Evolutionary conservation across 2,888 invertebrate species (phyloP).

Genomic region (Epirrhoe tristata): DNA sequence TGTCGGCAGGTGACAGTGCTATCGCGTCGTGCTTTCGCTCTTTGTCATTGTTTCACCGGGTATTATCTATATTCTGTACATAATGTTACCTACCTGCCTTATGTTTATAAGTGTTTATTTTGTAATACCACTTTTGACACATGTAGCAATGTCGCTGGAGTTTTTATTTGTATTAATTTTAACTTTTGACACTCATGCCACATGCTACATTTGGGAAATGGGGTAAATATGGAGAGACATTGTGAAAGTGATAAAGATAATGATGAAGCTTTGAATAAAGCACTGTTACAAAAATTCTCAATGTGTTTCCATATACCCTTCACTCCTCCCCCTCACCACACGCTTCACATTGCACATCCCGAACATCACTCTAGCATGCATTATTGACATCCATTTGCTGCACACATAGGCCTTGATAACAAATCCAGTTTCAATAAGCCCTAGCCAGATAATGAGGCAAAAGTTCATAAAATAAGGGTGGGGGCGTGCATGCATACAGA

Average conservation of each 20-base stretch:
- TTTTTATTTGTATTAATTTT: slow-evolving; percentile 74
- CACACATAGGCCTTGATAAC: slow-evolving; percentile 4
- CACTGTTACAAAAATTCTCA: slow-evolving; percentile 88
- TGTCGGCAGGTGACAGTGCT: slow-evolving; percentile 46
- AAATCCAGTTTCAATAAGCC: neutral
- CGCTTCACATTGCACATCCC: slow-evolving; percentile 30
- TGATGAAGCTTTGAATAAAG: slow-evolving; percentile 88
- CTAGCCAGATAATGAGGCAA: too few species aligned
- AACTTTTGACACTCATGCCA: slow-evolving; percentile 79
- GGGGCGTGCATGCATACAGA: neutral
- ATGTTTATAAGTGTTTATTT: slow-evolving; percentile 83
- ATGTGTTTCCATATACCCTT: slow-evolving; percentile 88
- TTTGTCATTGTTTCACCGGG: slow-evolving; percentile 83
- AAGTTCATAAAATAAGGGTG: slow-evolving; percentile 1
- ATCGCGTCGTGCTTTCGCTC: slow-evolving; percentile 70
- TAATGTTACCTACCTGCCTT: slow-evolving; percentile 80
- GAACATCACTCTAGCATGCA: slow-evolving; percentile 6
- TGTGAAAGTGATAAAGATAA: slow-evolving; percentile 86
- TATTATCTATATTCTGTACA: slow-evolving; percentile 79
- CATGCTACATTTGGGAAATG: slow-evolving; percentile 86
- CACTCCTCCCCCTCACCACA: slow-evolving; percentile 58
- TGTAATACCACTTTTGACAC: slow-evolving; percentile 87
- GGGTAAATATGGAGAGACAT: slow-evolving; percentile 90
- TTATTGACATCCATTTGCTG: slow-evolving; percentile 4
- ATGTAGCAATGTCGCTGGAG: slow-evolving; percentile 85